phyloP scores from a whole-genome alignment of 2,888 invertebrate genomes.

The Ellobium chinense region DNA sequence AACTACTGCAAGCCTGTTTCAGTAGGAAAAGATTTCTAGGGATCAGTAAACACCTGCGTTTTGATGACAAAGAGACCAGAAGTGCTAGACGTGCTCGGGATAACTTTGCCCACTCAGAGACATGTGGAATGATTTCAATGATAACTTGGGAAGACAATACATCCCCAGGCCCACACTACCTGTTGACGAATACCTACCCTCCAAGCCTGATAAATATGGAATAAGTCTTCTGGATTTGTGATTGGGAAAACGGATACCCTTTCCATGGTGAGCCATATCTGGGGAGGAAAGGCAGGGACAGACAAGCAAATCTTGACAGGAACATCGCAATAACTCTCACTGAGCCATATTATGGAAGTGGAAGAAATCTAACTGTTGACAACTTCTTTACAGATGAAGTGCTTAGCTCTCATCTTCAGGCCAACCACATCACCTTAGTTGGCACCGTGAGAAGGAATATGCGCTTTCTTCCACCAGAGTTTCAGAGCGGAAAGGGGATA shows the following conservation, averaged over 20 bases:
- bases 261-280: conserved; percentile 15
- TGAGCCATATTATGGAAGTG: conserved; percentile 13
- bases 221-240: conserved; percentile 19
- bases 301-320: conserved; percentile 7
- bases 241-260: background rate
- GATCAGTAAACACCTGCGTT: conserved; percentile 1
- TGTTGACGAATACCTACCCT: conserved; percentile 22
- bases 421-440: conserved; percentile 7
- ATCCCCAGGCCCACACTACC: conserved; percentile 17
- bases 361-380: conserved; percentile 30
- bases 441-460: conserved; percentile 14
- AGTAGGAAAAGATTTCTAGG: conserved; percentile 4
- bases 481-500: background rate
- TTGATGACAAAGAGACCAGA: conserved; percentile 32
- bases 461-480: conserved; percentile 7
- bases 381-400: conserved; percentile 24
- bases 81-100: conserved; percentile 7
- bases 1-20: background rate
- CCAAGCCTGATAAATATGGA: conserved; percentile 9
- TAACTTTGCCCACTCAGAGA: conserved; percentile 31
- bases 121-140: conserved; percentile 27
- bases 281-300: background rate
- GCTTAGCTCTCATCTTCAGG: background rate
- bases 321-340: background rate
- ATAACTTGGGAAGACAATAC: background rate